These are phyloP conservation scores for Tiaroga cobitis DNA, from an alignment of 2,797 vertebrate species.

Conservation along the genomic window DNA sequence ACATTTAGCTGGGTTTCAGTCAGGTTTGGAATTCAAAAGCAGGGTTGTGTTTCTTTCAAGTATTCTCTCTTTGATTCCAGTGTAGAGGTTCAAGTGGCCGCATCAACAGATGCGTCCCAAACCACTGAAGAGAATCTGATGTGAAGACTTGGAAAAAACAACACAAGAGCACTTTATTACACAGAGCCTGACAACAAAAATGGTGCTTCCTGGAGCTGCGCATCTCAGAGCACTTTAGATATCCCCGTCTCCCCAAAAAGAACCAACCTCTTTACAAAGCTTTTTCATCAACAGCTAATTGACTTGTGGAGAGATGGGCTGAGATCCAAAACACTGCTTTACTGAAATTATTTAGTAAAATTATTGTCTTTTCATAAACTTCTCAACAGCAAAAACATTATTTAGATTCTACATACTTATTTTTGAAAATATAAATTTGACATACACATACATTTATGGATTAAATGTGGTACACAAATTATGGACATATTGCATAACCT, in stretches of 20 bases:
- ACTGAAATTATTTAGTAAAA: constrained; percentile 1
- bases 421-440: not conserved
- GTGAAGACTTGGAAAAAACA: constrained; percentile 30
- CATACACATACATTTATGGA: not conserved
- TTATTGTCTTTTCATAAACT: not conserved
- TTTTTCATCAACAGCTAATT: constrained; percentile 33
- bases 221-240: constrained; percentile 25
- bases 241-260: not conserved
- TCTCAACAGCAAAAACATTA: not conserved
- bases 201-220: not conserved
- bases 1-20: not conserved
- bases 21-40: constrained; percentile 6
- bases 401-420: not conserved
- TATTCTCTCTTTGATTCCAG: constrained; percentile 1
- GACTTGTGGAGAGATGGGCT: not conserved
- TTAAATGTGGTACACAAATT: not conserved
- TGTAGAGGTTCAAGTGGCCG: constrained; percentile 9
- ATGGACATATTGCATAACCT: constrained; percentile 9
- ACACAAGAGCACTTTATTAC: constrained; percentile 51
- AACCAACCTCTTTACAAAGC: not conserved
- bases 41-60: not conserved
- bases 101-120: constrained; percentile 21
- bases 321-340: not conserved
- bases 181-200: constrained; percentile 23
- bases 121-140: constrained; percentile 36